Base-by-base conservation (phyloP, 1,140 invertebrate species). In the Diploscapter pachys region DNA sequence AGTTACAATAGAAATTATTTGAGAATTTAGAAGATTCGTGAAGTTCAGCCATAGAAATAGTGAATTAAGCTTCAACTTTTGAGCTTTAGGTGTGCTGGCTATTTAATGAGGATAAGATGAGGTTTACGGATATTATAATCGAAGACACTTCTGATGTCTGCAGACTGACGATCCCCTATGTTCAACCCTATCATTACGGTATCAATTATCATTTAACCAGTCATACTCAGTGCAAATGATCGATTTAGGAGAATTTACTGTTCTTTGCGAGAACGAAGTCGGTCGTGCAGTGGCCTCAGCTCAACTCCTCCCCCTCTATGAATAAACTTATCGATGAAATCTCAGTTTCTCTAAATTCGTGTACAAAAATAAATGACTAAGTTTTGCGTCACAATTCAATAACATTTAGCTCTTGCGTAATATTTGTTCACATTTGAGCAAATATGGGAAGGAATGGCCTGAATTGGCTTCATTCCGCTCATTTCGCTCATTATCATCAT, bases 191-290 rank as follows among this genome's bases (percentile, higher is more conserved):
- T 65, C 80, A 85, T 61, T 80, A 70, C 65, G 79, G 76, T 72
- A 55, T 67, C 31, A 76, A 11, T 72, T 75, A 61, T 48, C 62
- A 68, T 11, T 75, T 77, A 48, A 77, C 75, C 51, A 31, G 51
- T 13, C 63, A 63, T 11, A n/a, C 13, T n/a, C 5, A 4, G 48
- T 9, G 13, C 50, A 11, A 64, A 31, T 4, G 9, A 52, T 31
- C 4, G 31, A 11, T 72, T 81, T 75, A 63, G 81, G 82, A 5
- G 72, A 75, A 8, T 85, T 81, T 69, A 84, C 83, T 50, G 83
- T 85, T 9, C 66, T 85, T n/a, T 82, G 79, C 31, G 83, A 85
- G 59, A 85, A 85, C 72, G 83, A 85, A 78, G 80, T 85, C 31
- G 82, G 83, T 9, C 71, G 82, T 49, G 83, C 82, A 50, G 80